Evolutionary conservation across 2,888 invertebrate species (phyloP), one percentile per base, ranked within the genome.

Genomic region (Lathronympha strigana): DNA sequence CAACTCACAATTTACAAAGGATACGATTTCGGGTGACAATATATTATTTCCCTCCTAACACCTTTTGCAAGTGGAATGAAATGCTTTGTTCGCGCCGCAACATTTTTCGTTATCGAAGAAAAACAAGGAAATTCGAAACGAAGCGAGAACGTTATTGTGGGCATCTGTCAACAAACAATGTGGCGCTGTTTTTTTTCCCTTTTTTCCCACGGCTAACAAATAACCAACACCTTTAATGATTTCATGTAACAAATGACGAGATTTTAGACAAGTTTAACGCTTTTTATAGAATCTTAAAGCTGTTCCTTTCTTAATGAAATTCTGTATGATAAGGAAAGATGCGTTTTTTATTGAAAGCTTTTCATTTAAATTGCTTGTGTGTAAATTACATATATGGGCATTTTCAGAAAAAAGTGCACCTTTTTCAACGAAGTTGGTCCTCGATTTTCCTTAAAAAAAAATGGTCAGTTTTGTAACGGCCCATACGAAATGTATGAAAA

Each of bases 111-210:
- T 31, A 57, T 31, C 43, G 19, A 43, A 57, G 31, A 31, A 45
- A 57, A 57, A 57, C 57, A 43, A 57, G 57, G 25, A 57, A 28
- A 57, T 28, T 19, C n/a, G 25, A 57, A 45, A 45, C 43, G 43
- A 57, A 8, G 28, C 28, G 43, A 8, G 33, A 5, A 15, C 55
- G 43, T 17, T 45, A 57, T 57, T 45, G 31, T 57, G 43, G 55
- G 55, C 28, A 57, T 57, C 43, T 57, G 57, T 57, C 57, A 57
- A 57, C 28, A 45, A 57, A 57, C 57, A 57, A 57, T 57, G 43
- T 45, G 43, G 19, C 28, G 9, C 31, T 43, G 28, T 43, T 4
- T 31, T 43, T 31, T 57, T 45, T 55, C 19, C 5, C 13, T 9
- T 57, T 55, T 55, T 45, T 45, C 57, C 57, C 57, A 25, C 57